Percentiles rank a stretch among this genome's conserved stretches.
Evolutionary conservation across 35 echinoderm and acorn worm species (phyloP).

Genomic region (Anneissia japonica): DNA sequence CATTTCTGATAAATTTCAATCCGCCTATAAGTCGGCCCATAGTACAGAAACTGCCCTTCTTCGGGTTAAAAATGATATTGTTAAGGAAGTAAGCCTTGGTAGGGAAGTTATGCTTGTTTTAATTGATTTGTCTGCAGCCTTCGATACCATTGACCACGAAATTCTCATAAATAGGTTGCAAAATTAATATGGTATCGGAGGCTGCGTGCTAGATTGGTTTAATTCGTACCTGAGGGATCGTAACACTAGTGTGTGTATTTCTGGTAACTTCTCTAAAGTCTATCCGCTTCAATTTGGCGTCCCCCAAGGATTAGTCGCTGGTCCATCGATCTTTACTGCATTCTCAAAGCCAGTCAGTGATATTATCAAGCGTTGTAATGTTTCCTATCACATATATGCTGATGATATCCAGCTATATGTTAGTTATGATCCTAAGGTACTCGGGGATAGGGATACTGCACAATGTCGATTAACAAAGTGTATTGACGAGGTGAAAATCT

Average conservation of each 20-base stretch:
- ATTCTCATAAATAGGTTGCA: background rate
- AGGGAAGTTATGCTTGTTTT: no score
- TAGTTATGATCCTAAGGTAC: background rate
- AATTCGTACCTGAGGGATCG: background rate
- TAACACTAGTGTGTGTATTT: constrained; percentile 8
- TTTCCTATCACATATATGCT: background rate
- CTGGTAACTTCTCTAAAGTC: background rate
- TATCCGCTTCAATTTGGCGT: background rate
- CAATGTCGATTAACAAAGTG: no score
- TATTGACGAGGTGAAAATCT: no score
- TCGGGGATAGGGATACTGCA: background rate
- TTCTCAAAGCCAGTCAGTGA: background rate
- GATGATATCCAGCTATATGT: background rate
- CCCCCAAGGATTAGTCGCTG: background rate
- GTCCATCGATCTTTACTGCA: constrained; percentile 5
- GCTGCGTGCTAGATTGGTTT: background rate
- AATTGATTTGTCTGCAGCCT: no score
- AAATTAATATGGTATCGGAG: constrained; percentile 8
- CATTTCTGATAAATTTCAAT: no score
- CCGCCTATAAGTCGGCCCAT: no score
- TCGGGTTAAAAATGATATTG: no score
- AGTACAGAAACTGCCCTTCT: no score
- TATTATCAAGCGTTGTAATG: background rate
- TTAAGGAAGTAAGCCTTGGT: no score
- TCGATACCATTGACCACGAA: background rate